These are phyloP conservation scores for Drosophila auraria DNA, from an alignment of 1,140 invertebrate genomes.

Conservation along the genomic window DNA sequence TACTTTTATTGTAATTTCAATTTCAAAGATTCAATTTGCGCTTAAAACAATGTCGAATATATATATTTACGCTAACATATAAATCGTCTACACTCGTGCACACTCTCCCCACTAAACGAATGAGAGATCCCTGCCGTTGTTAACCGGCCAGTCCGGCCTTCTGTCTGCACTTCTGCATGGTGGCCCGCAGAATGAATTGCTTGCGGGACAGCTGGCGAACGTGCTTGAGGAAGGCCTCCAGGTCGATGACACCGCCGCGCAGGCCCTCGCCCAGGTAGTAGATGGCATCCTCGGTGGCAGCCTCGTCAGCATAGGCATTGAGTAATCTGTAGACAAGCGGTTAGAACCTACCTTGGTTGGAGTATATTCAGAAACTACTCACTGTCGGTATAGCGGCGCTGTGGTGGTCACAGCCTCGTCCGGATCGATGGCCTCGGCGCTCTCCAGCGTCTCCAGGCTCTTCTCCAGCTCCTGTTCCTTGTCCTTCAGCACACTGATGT, in stretches of 20 bases:
- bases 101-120: neutral
- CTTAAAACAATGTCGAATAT: slow-evolving; percentile 66
- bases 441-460: slow-evolving; percentile 91
- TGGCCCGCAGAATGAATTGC: slow-evolving; percentile 97
- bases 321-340: slow-evolving; percentile 89
- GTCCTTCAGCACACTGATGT: slow-evolving; percentile 92
- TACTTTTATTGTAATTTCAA: slow-evolving; percentile 47
- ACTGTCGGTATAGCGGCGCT: slow-evolving; percentile 98
- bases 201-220: slow-evolving; percentile 96
- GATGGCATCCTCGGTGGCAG: slow-evolving; percentile 98
- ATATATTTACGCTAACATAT: slow-evolving; percentile 58
- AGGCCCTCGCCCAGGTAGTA: slow-evolving; percentile 99
- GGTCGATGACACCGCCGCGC: slow-evolving; percentile 95
- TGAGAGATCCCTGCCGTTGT: slow-evolving; percentile 25
- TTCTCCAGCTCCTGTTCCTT: slow-evolving; percentile 95
- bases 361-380: slow-evolving; percentile 55
- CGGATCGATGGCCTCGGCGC: slow-evolving; percentile 93
- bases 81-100: slow-evolving; percentile 47
- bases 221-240: slow-evolving; percentile 98
- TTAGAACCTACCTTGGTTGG: neutral
- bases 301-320: slow-evolving; percentile 98
- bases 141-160: slow-evolving; percentile 94
- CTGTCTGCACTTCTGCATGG: slow-evolving; percentile 98
- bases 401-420: slow-evolving; percentile 99
- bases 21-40: slow-evolving; percentile 75